A percentile compares a stretch with the other conserved stretches of the same genome.
phyloP scores from a whole-genome alignment of 2,797 vertebrate genomes.

The Etheostoma perlongum region DNA sequence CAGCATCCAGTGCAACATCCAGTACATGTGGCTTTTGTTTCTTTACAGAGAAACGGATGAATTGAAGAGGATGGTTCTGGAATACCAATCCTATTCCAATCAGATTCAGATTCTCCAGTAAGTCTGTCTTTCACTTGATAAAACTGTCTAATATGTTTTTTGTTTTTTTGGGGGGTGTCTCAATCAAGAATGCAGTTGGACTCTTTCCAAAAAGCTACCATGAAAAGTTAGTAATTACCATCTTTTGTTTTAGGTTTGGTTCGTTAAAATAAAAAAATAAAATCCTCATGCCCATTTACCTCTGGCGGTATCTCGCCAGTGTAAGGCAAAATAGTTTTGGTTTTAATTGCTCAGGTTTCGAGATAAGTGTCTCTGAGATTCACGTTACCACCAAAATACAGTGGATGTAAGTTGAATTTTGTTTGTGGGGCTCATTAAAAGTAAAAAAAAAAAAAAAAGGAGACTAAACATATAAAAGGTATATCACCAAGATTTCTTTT shows the following conservation, averaged over 20 bases:
- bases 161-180: neutral
- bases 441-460: neutral
- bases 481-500: neutral
- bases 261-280: neutral
- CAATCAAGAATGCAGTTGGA: constrained; percentile 1
- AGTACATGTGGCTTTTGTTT: neutral
- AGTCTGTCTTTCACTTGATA: constrained; percentile 30
- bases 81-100: constrained; percentile 76
- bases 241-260: neutral
- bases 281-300: neutral
- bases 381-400: neutral
- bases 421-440: neutral
- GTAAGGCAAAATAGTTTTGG: neutral
- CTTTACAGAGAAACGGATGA: constrained; percentile 76
- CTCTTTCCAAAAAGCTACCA: neutral
- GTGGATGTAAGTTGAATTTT: neutral
- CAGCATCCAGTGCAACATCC: neutral
- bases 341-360: constrained; percentile 5
- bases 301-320: neutral
- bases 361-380: neutral
- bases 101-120: constrained; percentile 83
- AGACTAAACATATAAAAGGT: neutral
- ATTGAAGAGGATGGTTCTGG: constrained; percentile 73
- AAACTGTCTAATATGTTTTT: neutral
- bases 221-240: neutral